Evolutionary conservation across 2,113 vertebrate species (phyloP).

Genomic region (Clarias macrocephalus): DNA sequence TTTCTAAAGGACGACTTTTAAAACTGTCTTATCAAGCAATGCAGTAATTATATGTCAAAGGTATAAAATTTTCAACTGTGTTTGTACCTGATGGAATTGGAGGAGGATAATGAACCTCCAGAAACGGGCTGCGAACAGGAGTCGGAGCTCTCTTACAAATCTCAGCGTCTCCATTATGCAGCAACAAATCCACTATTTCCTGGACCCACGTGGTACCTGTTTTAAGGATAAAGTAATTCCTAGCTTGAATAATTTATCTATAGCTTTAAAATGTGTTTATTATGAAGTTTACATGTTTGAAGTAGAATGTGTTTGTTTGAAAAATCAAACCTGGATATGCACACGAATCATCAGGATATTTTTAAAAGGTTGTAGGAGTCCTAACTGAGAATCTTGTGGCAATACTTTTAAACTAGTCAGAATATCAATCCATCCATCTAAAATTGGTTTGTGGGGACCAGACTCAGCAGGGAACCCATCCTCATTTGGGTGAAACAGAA

Average conservation of each 20-base stretch:
- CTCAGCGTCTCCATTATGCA: constrained; percentile 47
- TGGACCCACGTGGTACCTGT: constrained; percentile 71
- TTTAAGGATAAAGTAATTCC: not conserved
- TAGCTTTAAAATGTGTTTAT: too few species aligned
- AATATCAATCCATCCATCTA: too few species aligned
- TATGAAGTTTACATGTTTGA: too few species aligned
- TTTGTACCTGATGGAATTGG: constrained; percentile 20
- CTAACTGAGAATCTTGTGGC: too few species aligned
- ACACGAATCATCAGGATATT: accelerated
- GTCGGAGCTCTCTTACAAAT: constrained; percentile 49
- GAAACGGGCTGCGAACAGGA: constrained; percentile 48
- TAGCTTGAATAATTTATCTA: too few species aligned
- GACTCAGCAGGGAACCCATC: too few species aligned
- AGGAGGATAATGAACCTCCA: constrained; percentile 47
- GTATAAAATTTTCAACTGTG: not conserved
- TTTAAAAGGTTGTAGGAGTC: too few species aligned
- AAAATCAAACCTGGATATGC: too few species aligned
- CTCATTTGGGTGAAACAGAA: too few species aligned
- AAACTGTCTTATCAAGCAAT: not conserved
- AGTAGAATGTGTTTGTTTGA: too few species aligned
- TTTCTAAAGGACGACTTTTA: too few species aligned
- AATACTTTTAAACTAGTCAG: too few species aligned
- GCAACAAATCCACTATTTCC: constrained; percentile 66
- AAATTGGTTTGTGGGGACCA: accelerated
- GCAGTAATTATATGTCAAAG: not conserved